phyloP scores from a whole-genome alignment of 2,888 invertebrate genomes.

The Cosmia trapezina region DNA sequence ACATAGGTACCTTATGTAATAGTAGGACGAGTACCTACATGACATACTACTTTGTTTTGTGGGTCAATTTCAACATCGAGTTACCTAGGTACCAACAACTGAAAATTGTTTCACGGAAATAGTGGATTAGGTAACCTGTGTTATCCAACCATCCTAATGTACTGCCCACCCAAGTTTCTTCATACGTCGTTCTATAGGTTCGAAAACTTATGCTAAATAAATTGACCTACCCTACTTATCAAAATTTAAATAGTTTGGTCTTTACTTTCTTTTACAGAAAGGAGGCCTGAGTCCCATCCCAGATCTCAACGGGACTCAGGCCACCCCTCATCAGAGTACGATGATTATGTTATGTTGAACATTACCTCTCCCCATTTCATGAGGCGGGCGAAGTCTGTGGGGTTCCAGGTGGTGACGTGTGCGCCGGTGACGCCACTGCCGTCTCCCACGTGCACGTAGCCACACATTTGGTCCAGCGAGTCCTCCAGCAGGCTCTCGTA shows the following conservation, averaged over 20 bases:
- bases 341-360: background rate
- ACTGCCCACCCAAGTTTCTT: background rate
- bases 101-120: slow-evolving; percentile 39
- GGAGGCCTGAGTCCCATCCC: no score
- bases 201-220: slow-evolving; percentile 5
- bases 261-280: background rate
- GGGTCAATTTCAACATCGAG: slow-evolving; percentile 35
- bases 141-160: slow-evolving; percentile 14
- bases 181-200: slow-evolving; percentile 6
- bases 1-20: slow-evolving; percentile 43
- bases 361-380: slow-evolving; percentile 94
- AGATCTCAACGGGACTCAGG: background rate
- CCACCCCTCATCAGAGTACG: no score
- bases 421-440: slow-evolving; percentile 91
- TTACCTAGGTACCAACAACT: slow-evolving; percentile 18
- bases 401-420: slow-evolving; percentile 93
- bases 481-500: slow-evolving; percentile 95
- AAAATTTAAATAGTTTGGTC: background rate
- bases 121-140: slow-evolving; percentile 19
- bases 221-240: background rate
- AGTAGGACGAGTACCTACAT: slow-evolving; percentile 22
- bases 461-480: slow-evolving; percentile 93
- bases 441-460: slow-evolving; percentile 94
- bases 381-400: slow-evolving; percentile 92
- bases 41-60: slow-evolving; percentile 1